Conservation (phyloP, 1,140 invertebrate genomes). For the Andricus grossulariae region DNA sequence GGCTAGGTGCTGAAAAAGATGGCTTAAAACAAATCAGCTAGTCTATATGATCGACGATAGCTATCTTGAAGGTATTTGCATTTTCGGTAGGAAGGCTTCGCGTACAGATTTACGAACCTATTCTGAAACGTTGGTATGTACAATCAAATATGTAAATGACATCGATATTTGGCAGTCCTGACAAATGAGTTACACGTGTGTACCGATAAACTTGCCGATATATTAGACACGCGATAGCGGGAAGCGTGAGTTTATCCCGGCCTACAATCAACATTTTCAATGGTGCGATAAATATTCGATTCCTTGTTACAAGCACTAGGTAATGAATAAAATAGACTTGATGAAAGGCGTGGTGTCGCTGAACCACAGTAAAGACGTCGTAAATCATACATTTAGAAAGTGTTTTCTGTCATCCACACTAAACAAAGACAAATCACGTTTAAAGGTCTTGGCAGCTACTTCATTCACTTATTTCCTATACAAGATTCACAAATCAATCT, state of each 20-base stretch:
- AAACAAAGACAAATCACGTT: too few relatives aligned
- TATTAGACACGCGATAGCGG: conserved; percentile 50
- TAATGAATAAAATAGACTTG: conserved; percentile 2
- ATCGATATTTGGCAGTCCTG: conserved; percentile 54
- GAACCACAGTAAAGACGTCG: neutral
- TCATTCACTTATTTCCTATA: too few relatives aligned
- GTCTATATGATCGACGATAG: conserved; percentile 28
- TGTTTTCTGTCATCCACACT: too few relatives aligned
- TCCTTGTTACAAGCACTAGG: neutral
- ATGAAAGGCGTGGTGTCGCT: neutral
- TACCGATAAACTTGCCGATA: conserved; percentile 59
- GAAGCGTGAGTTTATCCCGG: conserved; percentile 7
- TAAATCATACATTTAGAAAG: too few relatives aligned
- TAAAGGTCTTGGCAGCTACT: too few relatives aligned
- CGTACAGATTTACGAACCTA: conserved; percentile 56
- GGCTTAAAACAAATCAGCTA: conserved; percentile 46
- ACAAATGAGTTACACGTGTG: conserved; percentile 56
- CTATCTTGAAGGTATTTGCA: conserved; percentile 55
- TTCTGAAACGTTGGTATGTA: conserved; percentile 38
- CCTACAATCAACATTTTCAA: neutral
- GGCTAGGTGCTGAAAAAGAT: neutral
- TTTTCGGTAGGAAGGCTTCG: conserved; percentile 48
- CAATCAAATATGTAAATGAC: conserved; percentile 72
- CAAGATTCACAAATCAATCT: too few relatives aligned
- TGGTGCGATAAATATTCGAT: neutral